These are phyloP conservation scores for Cyanocitta stelleri DNA, from an alignment of 2,113 vertebrate genomes.

Conservation along the genomic window DNA sequence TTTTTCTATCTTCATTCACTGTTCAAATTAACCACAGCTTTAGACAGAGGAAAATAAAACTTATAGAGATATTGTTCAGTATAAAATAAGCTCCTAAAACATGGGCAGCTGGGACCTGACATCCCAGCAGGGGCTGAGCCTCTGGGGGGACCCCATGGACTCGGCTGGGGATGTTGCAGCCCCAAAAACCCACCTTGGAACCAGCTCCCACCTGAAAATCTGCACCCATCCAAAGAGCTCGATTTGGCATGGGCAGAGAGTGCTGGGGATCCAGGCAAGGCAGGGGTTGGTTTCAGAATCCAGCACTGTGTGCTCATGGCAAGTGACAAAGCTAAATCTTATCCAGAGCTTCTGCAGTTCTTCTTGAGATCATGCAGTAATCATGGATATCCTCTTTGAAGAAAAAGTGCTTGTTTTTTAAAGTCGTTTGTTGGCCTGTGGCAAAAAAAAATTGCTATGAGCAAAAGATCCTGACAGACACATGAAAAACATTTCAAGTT, in stretches of 20 bases:
- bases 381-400: background rate
- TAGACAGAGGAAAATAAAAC: background rate
- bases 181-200: background rate
- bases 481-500: slow-evolving; percentile 37
- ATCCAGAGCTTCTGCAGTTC: background rate
- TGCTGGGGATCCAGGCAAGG: background rate
- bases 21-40: background rate
- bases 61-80: fast-evolving
- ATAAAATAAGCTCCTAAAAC: background rate
- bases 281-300: background rate
- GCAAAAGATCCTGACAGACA: slow-evolving; percentile 46
- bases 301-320: fast-evolving
- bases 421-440: background rate
- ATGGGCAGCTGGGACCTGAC: background rate
- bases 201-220: background rate
- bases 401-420: background rate
- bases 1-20: background rate
- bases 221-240: background rate
- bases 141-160: background rate
- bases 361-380: background rate
- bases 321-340: background rate
- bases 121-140: background rate
- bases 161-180: background rate
- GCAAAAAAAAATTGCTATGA: background rate
- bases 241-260: fast-evolving